Percentiles rank a stretch among this genome's conserved stretches.
Evolutionary conservation across 1,140 invertebrate genomes (phyloP).

Genomic region (Apis cerana): DNA sequence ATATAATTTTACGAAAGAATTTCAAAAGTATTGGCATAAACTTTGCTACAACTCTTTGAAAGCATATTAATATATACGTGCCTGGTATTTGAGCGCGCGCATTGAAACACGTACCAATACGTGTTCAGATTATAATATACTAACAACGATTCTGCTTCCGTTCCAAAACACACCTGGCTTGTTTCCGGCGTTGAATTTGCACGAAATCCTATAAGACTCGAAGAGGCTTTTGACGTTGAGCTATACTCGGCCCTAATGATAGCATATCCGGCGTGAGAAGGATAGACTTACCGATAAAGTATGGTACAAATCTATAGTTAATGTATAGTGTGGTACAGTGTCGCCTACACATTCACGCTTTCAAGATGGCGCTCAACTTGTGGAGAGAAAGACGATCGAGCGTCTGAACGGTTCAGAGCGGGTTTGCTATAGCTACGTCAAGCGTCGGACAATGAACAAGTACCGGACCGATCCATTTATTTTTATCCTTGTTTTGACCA

Average conservation of each 20-base stretch:
- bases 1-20: neutral
- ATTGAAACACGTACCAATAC: conserved; percentile 35
- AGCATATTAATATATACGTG: conserved; percentile 4
- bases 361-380: conserved; percentile 57
- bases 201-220: conserved; percentile 7
- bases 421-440: conserved; percentile 36
- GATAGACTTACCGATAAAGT: conserved; percentile 35
- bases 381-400: conserved; percentile 53
- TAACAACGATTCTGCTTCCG: conserved; percentile 17
- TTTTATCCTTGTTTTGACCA: neutral
- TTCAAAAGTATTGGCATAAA: neutral
- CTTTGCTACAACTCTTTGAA: neutral
- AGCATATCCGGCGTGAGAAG: conserved; percentile 46
- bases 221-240: conserved; percentile 28
- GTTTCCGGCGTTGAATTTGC: conserved; percentile 31
- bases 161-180: conserved; percentile 9
- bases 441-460: conserved; percentile 46
- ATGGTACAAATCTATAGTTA: conserved; percentile 5
- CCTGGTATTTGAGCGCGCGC: conserved; percentile 2
- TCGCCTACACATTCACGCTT: conserved; percentile 27
- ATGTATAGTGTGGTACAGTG: conserved; percentile 31
- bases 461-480: conserved; percentile 43
- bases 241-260: conserved; percentile 42
- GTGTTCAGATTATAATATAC: conserved; percentile 22
- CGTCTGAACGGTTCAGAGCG: conserved; percentile 38